Evolutionary conservation across 2,113 vertebrate species (phyloP).

Genomic region (Lepus europaeus): DNA sequence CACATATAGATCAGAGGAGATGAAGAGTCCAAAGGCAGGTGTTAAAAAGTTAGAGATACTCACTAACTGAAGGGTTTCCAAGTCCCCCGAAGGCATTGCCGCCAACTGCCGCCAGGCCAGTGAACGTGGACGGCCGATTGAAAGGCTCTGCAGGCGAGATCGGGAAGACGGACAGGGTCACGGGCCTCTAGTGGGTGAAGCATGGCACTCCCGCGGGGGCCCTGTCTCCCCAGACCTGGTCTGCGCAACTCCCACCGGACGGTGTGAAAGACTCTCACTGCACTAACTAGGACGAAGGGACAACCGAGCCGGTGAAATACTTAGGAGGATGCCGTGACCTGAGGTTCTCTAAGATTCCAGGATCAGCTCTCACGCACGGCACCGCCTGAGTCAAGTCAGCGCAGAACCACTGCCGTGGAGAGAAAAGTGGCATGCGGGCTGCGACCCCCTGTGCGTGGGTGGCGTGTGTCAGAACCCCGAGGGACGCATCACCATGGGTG

Average conservation of each 20-base stretch:
- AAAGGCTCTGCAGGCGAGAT: conserved; percentile 92
- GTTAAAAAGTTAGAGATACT: conserved; percentile 87
- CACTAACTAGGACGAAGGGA: not conserved
- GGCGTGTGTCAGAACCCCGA: accelerated
- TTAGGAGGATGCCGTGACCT: accelerated
- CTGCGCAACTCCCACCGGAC: not conserved
- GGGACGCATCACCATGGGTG: not conserved
- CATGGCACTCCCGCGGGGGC: too few relatives aligned
- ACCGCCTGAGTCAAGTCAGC: not conserved
- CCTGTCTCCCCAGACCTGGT: too few relatives aligned
- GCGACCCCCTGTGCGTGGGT: not conserved
- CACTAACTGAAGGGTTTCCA: conserved; percentile 98
- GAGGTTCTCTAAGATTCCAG: not conserved
- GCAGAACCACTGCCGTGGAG: too few relatives aligned
- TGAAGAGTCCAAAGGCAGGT: not conserved
- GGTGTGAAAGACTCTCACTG: not conserved
- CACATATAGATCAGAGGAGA: not conserved
- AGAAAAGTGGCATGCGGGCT: accelerated
- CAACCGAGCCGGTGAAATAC: not conserved
- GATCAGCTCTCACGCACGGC: accelerated
- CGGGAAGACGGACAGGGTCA: not conserved
- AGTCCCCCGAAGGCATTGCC: conserved; percentile 98
- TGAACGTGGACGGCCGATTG: conserved; percentile 93
- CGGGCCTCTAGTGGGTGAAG: not conserved
- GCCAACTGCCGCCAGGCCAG: conserved; percentile 94